Evolutionary conservation across 2,888 invertebrate genomes (phyloP), one percentile per base, ranked within the genome.

Genomic region (Elmis aenea): DNA sequence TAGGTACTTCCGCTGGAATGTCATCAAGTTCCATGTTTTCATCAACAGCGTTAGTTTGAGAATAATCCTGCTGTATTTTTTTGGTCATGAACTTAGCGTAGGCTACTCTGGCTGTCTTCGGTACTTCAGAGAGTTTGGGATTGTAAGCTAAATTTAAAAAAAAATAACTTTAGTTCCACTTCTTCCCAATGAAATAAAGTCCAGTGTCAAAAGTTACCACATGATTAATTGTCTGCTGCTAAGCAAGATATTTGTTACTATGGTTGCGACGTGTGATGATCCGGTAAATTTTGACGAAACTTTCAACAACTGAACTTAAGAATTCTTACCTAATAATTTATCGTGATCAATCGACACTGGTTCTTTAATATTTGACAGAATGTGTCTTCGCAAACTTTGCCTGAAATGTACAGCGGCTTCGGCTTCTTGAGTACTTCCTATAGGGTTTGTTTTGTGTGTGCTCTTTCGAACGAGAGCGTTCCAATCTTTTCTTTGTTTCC

Each of bases 21-120:
- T n/a, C n/a, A n/a, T n/a, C n/a, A n/a, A n/a, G n/a, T n/a, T n/a
- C n/a, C n/a, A n/a, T n/a, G n/a, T n/a, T n/a, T n/a, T n/a, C n/a
- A n/a, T n/a, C n/a, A n/a, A n/a, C n/a, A n/a, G n/a, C n/a, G n/a
- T n/a, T n/a, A n/a, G n/a, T n/a, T n/a, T n/a, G n/a, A n/a, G n/a
- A n/a, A n/a, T n/a, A n/a, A n/a, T n/a, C n/a, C n/a, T n/a, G n/a
- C n/a, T n/a, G n/a, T n/a, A n/a, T 74, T 66, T 84, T 82, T 58
- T 75, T 79, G 43, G 80, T 78, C 81, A 90, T 90, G 62, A 90
- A 91, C 66, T 89, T 90, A 32, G 87, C 88, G 54, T 90, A 90
- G 0, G 90, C 90, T 9, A 89, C 79, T 51, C 89, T 74, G 0
- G 89, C 85, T 1, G 82, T 81, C 1, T 85, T 83, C 1, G 87